Evolutionary conservation across 2,888 invertebrate genomes (phyloP), one percentile per base, ranked within the genome.

Genomic region (Callimorpha dominula): DNA sequence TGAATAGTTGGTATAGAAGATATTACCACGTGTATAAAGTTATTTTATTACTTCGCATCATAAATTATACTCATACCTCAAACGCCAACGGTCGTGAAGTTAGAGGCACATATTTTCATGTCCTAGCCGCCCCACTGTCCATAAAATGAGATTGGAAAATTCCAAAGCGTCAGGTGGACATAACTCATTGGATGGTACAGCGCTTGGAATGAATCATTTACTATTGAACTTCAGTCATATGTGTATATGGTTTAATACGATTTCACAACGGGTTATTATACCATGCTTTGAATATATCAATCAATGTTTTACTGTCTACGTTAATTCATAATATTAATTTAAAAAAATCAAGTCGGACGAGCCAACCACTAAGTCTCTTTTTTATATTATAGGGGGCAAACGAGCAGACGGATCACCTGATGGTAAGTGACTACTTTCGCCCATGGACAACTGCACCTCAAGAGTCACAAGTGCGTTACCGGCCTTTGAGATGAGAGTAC

Each of bases 71-170:
- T 42, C 43, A 54, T 57, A 57, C 54, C 43, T 68, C 20, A 54
- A 68, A 57, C 20, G 67, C 67, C 67, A 54, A 54, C 15, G 42
- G 54, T 43, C n/a, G 54, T 49, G 46, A 68, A 68, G 68, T 43
- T 57, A 31, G 68, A 49, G 46, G 57, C 64, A 73, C 78, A 84
- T 82, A 83, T 73, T 80, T 77, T 73, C 76, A 75, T 73, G 79
- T 74, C 60, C 60, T 73, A 73, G 71, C 71, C 57, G 75, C 66
- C 72, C 62, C 64, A 71, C 31, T 74, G 42, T 78, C 76, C 72
- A 84, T 84, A 84, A 81, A 84, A 77, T 74, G 80, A 82, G 79
- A 80, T 85, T 86, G 81, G 71, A 80, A 82, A 85, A 85, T 85
- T 81, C 81, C 86, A 70, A 80, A 66, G 74, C 74, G 74, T 80